Conservation (phyloP, 2,113 vertebrate species). For the Pardalotus punctatus region DNA sequence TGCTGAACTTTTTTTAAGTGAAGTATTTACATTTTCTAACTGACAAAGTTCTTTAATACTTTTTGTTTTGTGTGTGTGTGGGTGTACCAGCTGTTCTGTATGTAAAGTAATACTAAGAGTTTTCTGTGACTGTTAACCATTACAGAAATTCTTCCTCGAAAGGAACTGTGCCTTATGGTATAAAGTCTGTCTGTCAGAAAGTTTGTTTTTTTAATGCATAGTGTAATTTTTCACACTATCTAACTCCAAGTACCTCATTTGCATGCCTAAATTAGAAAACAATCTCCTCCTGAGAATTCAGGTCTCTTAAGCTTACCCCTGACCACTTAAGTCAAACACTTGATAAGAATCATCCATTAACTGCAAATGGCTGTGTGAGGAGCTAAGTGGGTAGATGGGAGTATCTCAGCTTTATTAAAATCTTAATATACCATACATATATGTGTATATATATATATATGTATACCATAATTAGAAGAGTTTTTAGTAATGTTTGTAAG, state of each 20-base stretch:
- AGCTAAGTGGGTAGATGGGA: not conserved
- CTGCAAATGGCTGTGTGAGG: not conserved
- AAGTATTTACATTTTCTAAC: conserved; percentile 55
- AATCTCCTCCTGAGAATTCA: not conserved
- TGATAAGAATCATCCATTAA: not conserved
- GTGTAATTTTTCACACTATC: not conserved
- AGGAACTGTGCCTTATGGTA: not conserved
- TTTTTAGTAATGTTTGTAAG: not conserved
- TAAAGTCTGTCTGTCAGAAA: not conserved
- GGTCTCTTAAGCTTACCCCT: not conserved
- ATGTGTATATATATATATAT: not conserved
- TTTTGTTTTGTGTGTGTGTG: not conserved
- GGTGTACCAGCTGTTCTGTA: conserved; percentile 42
- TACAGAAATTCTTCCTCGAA: not conserved
- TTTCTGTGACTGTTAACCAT: not conserved
- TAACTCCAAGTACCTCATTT: not conserved
- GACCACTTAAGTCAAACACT: not conserved
- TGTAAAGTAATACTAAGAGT: not conserved
- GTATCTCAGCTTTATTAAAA: not conserved
- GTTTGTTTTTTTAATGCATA: not conserved
- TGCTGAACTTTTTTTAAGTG: conserved; percentile 41
- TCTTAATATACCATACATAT: not conserved
- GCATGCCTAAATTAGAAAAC: not conserved
- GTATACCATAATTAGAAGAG: not conserved
- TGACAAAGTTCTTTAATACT: conserved; percentile 40